These are phyloP conservation scores for Amphimedon queenslandica DNA, from an alignment of 37 sponge, comb jelly and placozoan genomes.

Conservation along the genomic window DNA sequence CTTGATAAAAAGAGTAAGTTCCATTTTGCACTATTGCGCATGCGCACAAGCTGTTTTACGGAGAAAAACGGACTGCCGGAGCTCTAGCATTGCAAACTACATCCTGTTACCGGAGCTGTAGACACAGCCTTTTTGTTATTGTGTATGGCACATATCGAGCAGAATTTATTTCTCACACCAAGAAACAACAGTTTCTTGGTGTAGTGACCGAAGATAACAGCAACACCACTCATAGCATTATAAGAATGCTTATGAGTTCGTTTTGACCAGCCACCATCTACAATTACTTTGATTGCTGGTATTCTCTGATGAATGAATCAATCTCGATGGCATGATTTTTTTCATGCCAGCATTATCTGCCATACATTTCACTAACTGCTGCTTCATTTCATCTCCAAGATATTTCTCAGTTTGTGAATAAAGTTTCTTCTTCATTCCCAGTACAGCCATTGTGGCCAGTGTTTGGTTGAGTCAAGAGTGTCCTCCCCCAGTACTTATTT, in stretches of 20 bases:
- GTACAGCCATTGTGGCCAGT: not conserved
- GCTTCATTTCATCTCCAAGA: not conserved
- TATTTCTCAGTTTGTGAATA: not conserved
- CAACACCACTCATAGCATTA: not conserved
- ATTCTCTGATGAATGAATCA: slow-evolving; percentile 12
- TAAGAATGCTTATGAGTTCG: slow-evolving; percentile 2
- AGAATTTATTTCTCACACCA: slow-evolving; percentile 30
- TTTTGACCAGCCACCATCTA: slow-evolving; percentile 43
- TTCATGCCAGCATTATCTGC: slow-evolving; percentile 7
- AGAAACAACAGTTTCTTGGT: slow-evolving; percentile 3
- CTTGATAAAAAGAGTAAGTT: too few relatives aligned
- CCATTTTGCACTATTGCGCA: too few relatives aligned
- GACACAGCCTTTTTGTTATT: too few relatives aligned
- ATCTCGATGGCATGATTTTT: slow-evolving; percentile 18
- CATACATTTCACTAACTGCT: not conserved
- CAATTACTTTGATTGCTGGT: slow-evolving; percentile 26
- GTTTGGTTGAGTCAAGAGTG: not conserved
- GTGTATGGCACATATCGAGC: slow-evolving; percentile 32
- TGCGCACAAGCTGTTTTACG: slow-evolving; percentile 6
- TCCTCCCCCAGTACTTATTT: slow-evolving; percentile 21
- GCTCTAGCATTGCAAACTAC: slow-evolving; percentile 7
- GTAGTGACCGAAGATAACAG: not conserved
- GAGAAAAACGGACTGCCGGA: slow-evolving; percentile 5
- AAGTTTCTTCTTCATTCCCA: not conserved
- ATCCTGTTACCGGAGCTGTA: slow-evolving; percentile 14